phyloP scores from a whole-genome alignment of 2,797 vertebrate species.

The Rhyacichthys aspro region DNA sequence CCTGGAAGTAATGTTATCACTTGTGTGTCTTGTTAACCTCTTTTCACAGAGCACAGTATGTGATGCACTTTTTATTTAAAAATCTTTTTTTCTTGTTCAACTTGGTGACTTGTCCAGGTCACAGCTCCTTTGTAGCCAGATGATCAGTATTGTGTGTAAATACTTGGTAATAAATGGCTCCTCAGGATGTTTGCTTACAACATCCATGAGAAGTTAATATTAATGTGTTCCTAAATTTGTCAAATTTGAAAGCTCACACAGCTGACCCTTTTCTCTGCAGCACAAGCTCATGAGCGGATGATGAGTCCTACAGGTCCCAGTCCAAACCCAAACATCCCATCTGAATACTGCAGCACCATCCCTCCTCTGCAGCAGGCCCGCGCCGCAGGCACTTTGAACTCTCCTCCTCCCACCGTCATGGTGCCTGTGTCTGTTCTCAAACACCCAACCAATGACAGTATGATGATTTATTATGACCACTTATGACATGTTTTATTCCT shows the following conservation, averaged over 20 bases:
- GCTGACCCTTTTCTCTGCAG: conserved; percentile 50
- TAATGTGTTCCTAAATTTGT: too few relatives aligned
- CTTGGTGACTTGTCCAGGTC: too few relatives aligned
- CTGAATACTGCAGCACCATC: conserved; percentile 84
- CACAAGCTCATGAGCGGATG: conserved; percentile 94
- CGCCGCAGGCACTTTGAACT: conserved; percentile 79
- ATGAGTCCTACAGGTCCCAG: conserved; percentile 91
- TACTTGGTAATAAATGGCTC: too few relatives aligned
- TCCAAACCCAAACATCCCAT: conserved; percentile 84
- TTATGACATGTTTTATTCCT: background rate
- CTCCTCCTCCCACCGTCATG: conserved; percentile 84
- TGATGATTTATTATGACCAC: background rate
- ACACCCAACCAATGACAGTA: conserved; percentile 88
- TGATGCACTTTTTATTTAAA: background rate
- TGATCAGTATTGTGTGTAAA: too few relatives aligned
- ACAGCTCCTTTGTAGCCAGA: too few relatives aligned
- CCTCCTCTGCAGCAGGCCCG: conserved; percentile 86
- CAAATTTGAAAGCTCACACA: background rate
- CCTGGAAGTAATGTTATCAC: conserved; percentile 14
- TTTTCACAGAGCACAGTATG: background rate
- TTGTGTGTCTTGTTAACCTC: conserved; percentile 23
- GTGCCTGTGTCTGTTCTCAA: conserved; percentile 89
- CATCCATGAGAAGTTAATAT: too few relatives aligned
- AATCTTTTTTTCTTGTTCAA: too few relatives aligned
- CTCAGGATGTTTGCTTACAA: too few relatives aligned